phyloP scores from a whole-genome alignment of 2,797 vertebrate species.

The Danio jaintianensis region DNA sequence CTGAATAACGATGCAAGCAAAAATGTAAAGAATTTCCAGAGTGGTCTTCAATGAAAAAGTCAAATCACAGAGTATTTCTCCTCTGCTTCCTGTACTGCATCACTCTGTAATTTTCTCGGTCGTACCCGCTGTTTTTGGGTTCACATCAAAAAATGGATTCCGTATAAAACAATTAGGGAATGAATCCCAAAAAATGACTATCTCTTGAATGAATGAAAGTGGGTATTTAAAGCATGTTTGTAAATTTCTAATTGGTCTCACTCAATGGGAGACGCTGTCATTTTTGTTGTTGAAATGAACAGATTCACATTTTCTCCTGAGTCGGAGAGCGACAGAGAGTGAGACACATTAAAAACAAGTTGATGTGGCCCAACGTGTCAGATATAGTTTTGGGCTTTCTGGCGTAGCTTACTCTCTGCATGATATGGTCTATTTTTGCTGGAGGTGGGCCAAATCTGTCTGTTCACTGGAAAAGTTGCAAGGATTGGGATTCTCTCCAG shows the following conservation, averaged over 20 bases:
- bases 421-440: constrained; percentile 73
- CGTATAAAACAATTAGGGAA: constrained; percentile 49
- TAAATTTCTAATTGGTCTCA: constrained; percentile 62
- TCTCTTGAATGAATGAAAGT: constrained; percentile 69
- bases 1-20: constrained; percentile 71
- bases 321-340: constrained; percentile 65
- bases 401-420: constrained; percentile 69
- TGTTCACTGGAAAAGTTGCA: constrained; percentile 74
- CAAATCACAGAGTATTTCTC: constrained; percentile 66
- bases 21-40: constrained; percentile 73
- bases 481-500: constrained; percentile 74
- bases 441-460: constrained; percentile 75
- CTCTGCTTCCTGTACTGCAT: constrained; percentile 63
- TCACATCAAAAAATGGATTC: constrained; percentile 58
- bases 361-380: constrained; percentile 77
- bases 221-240: constrained; percentile 72
- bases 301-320: constrained; percentile 13
- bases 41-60: constrained; percentile 61
- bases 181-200: constrained; percentile 48
- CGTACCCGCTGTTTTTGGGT: constrained; percentile 71
- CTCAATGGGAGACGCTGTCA: not conserved
- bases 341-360: constrained; percentile 63
- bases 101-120: constrained; percentile 72
- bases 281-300: constrained; percentile 2
- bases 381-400: constrained; percentile 73